Conservation (phyloP, 2,113 vertebrate genomes). For the Picathartes gymnocephalus region DNA sequence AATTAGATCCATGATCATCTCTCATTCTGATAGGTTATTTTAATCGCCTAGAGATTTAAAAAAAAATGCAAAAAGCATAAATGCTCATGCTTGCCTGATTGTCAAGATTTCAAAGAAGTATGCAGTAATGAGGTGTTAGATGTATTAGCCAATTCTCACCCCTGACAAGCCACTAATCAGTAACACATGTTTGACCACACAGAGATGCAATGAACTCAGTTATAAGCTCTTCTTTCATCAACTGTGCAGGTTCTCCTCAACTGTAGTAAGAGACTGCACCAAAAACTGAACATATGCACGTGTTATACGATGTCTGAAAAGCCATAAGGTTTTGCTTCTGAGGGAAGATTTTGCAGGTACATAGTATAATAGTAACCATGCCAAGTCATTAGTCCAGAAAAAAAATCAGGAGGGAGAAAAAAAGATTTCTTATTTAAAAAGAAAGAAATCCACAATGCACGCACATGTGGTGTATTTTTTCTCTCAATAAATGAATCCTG, state of each 20-base stretch:
- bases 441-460: neutral
- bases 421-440: neutral
- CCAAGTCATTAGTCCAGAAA: neutral
- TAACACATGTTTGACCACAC: neutral
- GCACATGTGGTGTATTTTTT: accelerated
- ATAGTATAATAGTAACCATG: neutral
- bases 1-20: neutral
- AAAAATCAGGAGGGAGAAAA: neutral
- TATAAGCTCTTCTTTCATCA: constrained; percentile 24
- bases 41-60: neutral
- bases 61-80: neutral
- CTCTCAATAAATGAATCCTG: neutral
- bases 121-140: neutral
- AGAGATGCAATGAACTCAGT: constrained; percentile 13
- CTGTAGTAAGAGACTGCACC: neutral
- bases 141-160: constrained; percentile 6
- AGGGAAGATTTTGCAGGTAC: neutral
- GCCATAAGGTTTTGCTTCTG: neutral
- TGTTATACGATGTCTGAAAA: neutral
- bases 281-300: neutral
- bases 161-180: constrained; percentile 45
- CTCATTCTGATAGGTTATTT: neutral
- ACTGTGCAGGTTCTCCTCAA: constrained; percentile 17
- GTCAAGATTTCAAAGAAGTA: neutral
- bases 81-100: neutral